Evolutionary conservation across 2,113 vertebrate genomes (phyloP).

Genomic region (Crocuta crocuta): DNA sequence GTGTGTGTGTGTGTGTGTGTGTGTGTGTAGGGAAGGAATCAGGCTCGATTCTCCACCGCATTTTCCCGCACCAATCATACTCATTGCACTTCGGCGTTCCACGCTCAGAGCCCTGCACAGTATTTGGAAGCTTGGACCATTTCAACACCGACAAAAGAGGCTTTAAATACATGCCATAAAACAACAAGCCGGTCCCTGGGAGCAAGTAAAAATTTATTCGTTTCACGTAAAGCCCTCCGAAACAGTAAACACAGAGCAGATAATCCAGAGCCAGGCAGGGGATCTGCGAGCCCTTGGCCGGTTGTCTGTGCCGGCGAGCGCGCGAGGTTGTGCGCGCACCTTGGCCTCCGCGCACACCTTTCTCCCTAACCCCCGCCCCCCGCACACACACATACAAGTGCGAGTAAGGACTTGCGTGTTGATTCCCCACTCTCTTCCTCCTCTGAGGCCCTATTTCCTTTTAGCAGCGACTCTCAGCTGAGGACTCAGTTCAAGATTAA

Average conservation of each 20-base stretch:
- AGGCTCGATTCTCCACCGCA: background rate
- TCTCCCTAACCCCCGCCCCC: background rate
- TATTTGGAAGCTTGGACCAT: slow-evolving; percentile 71
- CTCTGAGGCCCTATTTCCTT: background rate
- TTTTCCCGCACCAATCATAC: background rate
- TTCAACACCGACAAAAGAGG: slow-evolving; percentile 61
- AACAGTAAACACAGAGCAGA: slow-evolving; percentile 53
- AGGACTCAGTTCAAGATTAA: background rate
- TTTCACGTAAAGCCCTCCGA: slow-evolving; percentile 53
- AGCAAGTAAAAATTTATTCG: slow-evolving; percentile 77
- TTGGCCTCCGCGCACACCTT: background rate
- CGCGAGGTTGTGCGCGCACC: background rate
- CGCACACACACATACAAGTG: background rate
- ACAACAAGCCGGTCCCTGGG: slow-evolving; percentile 68
- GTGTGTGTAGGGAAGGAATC: background rate
- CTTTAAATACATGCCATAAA: slow-evolving; percentile 71
- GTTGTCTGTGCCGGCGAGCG: background rate
- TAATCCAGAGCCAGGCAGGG: slow-evolving; percentile 48
- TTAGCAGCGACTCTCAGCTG: background rate
- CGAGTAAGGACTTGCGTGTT: background rate
- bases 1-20: background rate
- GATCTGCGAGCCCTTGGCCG: background rate
- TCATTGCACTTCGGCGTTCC: background rate
- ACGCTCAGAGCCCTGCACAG: background rate
- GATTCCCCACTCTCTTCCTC: background rate